Conservation (phyloP, 2,113 vertebrate species). For the Brachyistius frenatus region DNA sequence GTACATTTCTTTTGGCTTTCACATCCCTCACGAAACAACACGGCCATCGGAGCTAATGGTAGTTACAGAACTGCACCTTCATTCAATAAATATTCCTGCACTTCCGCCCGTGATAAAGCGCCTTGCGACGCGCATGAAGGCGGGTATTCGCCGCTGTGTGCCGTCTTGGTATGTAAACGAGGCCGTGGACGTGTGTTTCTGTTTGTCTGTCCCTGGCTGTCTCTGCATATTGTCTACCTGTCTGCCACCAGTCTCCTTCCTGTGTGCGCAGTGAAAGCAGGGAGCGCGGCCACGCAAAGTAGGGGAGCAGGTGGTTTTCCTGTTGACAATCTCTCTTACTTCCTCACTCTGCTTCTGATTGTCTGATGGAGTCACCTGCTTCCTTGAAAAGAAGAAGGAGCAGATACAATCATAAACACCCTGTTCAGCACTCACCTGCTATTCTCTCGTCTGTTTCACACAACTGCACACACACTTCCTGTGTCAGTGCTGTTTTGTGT, state of each 20-base stretch:
- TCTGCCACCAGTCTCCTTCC: slow-evolving; percentile 14
- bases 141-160: slow-evolving; percentile 18
- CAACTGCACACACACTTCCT: background rate
- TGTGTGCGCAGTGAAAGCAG: slow-evolving; percentile 15
- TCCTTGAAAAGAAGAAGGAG: slow-evolving; percentile 35
- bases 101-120: slow-evolving; percentile 44
- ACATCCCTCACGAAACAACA: background rate
- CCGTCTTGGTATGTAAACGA: slow-evolving; percentile 30
- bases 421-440: background rate
- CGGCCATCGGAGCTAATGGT: background rate
- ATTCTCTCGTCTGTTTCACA: slow-evolving; percentile 4
- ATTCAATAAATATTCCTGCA: slow-evolving; percentile 7
- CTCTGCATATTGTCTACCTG: slow-evolving; percentile 29
- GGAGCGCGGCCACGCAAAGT: slow-evolving; percentile 45
- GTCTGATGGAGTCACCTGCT: slow-evolving; percentile 1
- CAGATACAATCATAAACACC: background rate
- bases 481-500: slow-evolving; percentile 3
- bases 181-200: slow-evolving; percentile 22
- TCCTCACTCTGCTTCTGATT: too few relatives aligned
- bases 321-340: background rate
- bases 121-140: slow-evolving; percentile 43
- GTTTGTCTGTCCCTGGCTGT: slow-evolving; percentile 11
- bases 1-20: background rate
- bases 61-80: background rate
- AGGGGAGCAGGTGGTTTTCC: slow-evolving; percentile 61